Evolutionary conservation across 35 echinoderm and acorn worm species (phyloP).

Genomic region (Ophioderma brevispina): DNA sequence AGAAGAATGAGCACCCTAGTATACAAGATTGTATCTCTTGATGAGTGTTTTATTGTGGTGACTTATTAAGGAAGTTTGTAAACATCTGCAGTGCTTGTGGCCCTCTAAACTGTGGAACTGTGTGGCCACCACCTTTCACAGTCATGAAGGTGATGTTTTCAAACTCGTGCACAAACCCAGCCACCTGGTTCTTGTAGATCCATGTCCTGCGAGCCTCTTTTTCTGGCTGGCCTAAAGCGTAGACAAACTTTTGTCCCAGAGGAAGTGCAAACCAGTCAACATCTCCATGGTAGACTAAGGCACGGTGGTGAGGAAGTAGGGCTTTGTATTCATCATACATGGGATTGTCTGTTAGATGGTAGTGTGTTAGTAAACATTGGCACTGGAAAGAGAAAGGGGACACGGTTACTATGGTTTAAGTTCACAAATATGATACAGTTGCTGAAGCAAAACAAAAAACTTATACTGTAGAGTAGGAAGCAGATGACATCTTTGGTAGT

Average conservation of each 20-base stretch:
- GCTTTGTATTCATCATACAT: slow-evolving; percentile 51
- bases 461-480: no score
- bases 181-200: slow-evolving; percentile 77
- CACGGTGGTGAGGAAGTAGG: slow-evolving; percentile 56
- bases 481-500: no score
- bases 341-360: slow-evolving; percentile 28
- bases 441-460: background rate
- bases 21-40: no score
- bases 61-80: slow-evolving; percentile 67
- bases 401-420: background rate
- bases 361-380: slow-evolving; percentile 51
- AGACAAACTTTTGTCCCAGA: slow-evolving; percentile 70
- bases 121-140: slow-evolving; percentile 86
- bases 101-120: slow-evolving; percentile 79
- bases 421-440: background rate
- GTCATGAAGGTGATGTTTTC: slow-evolving; percentile 79
- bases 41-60: slow-evolving; percentile 50
- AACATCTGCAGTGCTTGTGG: slow-evolving; percentile 86
- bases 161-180: slow-evolving; percentile 82
- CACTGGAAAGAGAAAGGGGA: slow-evolving; percentile 24
- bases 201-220: slow-evolving; percentile 30
- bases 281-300: slow-evolving; percentile 87
- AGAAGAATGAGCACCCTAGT: no score
- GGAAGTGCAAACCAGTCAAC: slow-evolving; percentile 79
- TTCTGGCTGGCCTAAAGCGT: slow-evolving; percentile 27